Conservation (phyloP, 2,888 invertebrate genomes). For the Cephalotes varians region DNA sequence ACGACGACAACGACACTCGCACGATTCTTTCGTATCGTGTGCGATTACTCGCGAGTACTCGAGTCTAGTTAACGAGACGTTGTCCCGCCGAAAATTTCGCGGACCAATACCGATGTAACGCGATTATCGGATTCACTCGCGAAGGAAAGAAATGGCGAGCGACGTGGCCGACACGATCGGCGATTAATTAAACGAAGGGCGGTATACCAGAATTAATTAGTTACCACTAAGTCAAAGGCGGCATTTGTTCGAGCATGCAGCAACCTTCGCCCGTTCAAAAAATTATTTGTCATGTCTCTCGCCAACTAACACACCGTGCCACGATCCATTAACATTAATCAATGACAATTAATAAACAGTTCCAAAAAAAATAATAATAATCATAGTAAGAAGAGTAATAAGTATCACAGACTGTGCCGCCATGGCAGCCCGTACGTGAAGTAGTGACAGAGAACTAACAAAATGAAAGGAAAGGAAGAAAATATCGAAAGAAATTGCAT, state of each 20-base stretch:
- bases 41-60: constrained; percentile 43
- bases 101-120: background rate
- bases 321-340: constrained; percentile 84
- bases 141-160: constrained; percentile 75
- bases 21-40: constrained; percentile 60
- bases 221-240: constrained; percentile 84
- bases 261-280: constrained; percentile 83
- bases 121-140: constrained; percentile 12
- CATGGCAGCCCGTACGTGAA: constrained; percentile 65
- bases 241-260: constrained; percentile 84
- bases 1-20: constrained; percentile 67
- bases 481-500: constrained; percentile 33
- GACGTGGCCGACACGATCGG: constrained; percentile 72
- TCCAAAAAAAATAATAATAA: constrained; percentile 68
- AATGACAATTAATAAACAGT: constrained; percentile 80
- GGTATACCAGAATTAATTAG: constrained; percentile 82
- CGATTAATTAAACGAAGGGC: constrained; percentile 65
- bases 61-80: constrained; percentile 6
- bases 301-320: constrained; percentile 85
- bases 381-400: constrained; percentile 42
- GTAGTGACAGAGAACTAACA: constrained; percentile 9
- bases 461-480: background rate
- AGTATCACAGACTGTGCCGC: constrained; percentile 60
- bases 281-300: constrained; percentile 78
- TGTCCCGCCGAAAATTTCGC: constrained; percentile 13